Percentiles rank a stretch among this genome's conserved stretches.
Conservation (phyloP, 2,113 vertebrate species). For the Lichenostomus cassidix region DNA sequence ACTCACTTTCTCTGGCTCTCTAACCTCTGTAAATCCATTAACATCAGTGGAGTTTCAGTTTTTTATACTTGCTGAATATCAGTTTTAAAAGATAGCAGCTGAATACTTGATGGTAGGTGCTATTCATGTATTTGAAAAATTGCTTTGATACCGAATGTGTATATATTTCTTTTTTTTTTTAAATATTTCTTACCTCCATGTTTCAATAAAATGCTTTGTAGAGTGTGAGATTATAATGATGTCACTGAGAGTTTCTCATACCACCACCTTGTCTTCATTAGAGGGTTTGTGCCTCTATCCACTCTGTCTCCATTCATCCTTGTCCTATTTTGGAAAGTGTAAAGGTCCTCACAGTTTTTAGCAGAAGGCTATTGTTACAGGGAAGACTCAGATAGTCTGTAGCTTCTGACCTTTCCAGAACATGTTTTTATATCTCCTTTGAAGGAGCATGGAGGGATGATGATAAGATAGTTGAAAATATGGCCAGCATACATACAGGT, state of each 20-base stretch:
- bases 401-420: not conserved
- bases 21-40: not conserved
- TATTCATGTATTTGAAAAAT: not conserved
- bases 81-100: not conserved
- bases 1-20: not conserved
- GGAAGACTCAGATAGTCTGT: not conserved
- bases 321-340: not conserved
- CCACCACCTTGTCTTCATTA: not conserved
- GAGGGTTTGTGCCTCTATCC: not conserved
- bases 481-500: not conserved
- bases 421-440: not conserved
- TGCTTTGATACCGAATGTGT: not conserved
- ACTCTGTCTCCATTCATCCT: not conserved
- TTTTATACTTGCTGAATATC: not conserved
- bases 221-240: not conserved
- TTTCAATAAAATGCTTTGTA: not conserved
- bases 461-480: not conserved
- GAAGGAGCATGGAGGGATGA: not conserved
- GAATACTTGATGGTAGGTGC: not conserved
- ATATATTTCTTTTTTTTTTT: not conserved
- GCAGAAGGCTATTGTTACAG: not conserved
- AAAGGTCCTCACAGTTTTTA: not conserved
- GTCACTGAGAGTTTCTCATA: not conserved
- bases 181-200: not conserved
- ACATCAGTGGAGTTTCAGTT: not conserved